Evolutionary conservation across 64 coral and sea anemone genomes (phyloP).

Genomic region (Montipora sp.): DNA sequence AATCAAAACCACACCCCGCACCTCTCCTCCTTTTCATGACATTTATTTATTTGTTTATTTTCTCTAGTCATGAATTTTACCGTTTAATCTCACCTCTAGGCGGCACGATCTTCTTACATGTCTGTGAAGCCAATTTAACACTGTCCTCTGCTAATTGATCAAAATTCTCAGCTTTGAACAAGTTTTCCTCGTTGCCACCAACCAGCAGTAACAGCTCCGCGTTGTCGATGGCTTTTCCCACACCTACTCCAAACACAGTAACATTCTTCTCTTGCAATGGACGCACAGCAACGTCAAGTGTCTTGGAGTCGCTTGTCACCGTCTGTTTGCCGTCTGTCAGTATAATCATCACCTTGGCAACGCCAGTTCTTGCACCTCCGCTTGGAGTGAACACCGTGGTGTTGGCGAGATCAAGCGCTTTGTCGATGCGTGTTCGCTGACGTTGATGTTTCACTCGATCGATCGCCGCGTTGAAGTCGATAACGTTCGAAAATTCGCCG

Average conservation of each 20-base stretch:
- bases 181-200: conserved; percentile 7
- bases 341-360: conserved; percentile 61
- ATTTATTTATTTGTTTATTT: no score
- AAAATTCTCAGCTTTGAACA: conserved; percentile 61
- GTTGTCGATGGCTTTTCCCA: conserved; percentile 24
- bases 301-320: neutral
- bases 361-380: conserved; percentile 3
- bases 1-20: no score
- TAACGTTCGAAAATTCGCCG: conserved; percentile 36
- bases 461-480: conserved; percentile 47
- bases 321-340: conserved; percentile 48
- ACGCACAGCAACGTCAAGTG: conserved; percentile 6
- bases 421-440: conserved; percentile 46
- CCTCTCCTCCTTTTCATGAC: no score
- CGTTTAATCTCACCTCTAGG: conserved; percentile 10
- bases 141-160: conserved; percentile 41
- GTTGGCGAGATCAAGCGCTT: conserved; percentile 25
- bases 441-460: conserved; percentile 15
- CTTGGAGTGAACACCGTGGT: conserved; percentile 7
- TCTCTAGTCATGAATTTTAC: neutral
- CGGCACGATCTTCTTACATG: conserved; percentile 41
- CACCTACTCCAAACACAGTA: conserved; percentile 44
- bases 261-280: conserved; percentile 46
- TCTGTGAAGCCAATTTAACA: conserved; percentile 5
- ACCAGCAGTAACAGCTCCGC: conserved; percentile 37